Base-by-base conservation (phyloP, 2,797 vertebrate species). In the Botia almorhae region DNA sequence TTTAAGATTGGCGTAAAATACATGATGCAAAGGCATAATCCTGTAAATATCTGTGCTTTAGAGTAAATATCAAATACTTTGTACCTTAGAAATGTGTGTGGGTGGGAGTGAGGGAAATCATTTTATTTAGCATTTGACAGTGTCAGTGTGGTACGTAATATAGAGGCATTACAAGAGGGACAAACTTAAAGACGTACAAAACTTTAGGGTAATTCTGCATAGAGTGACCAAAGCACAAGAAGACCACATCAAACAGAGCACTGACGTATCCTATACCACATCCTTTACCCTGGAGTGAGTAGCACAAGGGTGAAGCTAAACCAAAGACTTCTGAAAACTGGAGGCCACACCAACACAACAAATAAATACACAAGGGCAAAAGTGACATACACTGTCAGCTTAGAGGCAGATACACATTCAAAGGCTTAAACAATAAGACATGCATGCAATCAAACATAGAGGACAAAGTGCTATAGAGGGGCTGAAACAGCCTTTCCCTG, bases 1-100 rank as follows among this genome's bases (percentile, higher is more conserved):
- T 12, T 36, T 11, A 50, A 46, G 7, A 63, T 74, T 33, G 65
- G 48, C 36, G 29, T 48, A 60, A 19, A 82, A 64, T 39, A n/a
- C 23, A 81, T 86, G 82, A 77, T 85, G 80, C 77, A 85, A 79
- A 86, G 72, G 87, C 81, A 84, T 75, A 81, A 87, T 90, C 89
- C 88, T 91, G 87, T 89, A 74, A 81, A 86, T 89, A 89, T 89
- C 88, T 69, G 48, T 89, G 87, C 88, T 89, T 77, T 19, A 82
- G 85, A 91, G 84, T 91, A 43, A 14, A 11, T 82, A 76, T 85
- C 77, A 70, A 84, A 85, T 51, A 33, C 26, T 16, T 72, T 19
- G 53, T 16, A 29, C 8, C 48, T 64, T 36, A 74, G 36, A 64
- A 67, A 36, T 26, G 3, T 39, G 63, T 17, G 29, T 39, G 7